phyloP scores from a whole-genome alignment of 2,113 vertebrate genomes.

The Eptesicus fuscus region DNA sequence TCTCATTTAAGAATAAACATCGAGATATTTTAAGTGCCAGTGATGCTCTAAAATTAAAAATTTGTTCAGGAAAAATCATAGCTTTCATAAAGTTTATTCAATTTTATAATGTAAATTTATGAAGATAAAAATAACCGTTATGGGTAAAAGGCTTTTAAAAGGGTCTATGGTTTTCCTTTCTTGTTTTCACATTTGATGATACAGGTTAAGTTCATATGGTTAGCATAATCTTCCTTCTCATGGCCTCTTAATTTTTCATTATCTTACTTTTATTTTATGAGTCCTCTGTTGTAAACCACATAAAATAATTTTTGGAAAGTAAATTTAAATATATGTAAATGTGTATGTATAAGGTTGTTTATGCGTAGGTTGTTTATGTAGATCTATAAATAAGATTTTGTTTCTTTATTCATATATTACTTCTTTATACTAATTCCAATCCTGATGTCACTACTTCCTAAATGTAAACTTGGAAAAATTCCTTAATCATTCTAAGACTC shows the following conservation, averaged over 20 bases:
- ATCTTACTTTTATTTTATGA: conserved; percentile 19
- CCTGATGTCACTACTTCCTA: neutral
- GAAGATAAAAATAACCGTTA: neutral
- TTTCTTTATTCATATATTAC: conserved; percentile 6
- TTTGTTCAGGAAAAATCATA: neutral
- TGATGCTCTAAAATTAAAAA: conserved; percentile 26
- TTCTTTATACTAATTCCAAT: conserved; percentile 28
- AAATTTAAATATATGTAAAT: conserved; percentile 21
- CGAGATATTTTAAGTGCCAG: conserved; percentile 15
- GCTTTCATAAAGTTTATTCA: neutral
- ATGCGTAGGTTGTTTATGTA: neutral
- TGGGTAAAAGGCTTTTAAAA: neutral
- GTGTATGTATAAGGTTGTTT: neutral
- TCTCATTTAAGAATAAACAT: conserved; percentile 33
- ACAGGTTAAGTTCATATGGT: neutral
- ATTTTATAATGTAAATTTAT: neutral
- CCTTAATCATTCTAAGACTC: neutral
- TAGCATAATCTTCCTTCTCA: neutral
- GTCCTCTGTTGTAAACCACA: conserved; percentile 1
- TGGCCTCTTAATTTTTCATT: neutral
- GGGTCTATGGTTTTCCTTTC: neutral
- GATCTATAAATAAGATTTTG: neutral
- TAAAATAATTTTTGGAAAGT: conserved; percentile 6
- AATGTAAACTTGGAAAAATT: conserved; percentile 1
- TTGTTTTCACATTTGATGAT: neutral